Evolutionary conservation across 37 sponge, comb jelly and placozoan species (phyloP).

Genomic region (Bolinopsis microptera): DNA sequence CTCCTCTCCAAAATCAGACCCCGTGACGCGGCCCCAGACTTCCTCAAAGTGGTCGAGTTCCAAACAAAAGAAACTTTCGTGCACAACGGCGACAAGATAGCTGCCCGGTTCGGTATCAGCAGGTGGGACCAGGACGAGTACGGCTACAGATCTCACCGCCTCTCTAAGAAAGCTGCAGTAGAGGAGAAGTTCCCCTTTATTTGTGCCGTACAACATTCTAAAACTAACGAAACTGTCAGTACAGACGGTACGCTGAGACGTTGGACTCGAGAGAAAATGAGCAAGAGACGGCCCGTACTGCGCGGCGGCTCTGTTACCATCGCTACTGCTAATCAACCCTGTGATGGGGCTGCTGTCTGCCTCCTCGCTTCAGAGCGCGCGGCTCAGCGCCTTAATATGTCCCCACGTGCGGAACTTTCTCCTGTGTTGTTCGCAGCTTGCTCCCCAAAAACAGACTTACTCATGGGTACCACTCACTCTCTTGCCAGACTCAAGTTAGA

Average conservation of each 20-base stretch:
- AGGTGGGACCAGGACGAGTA: conserved; percentile 40
- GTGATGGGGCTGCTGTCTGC: conserved; percentile 54
- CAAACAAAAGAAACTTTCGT: conserved; percentile 31
- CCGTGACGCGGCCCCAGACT: not conserved
- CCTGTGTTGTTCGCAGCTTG: not conserved
- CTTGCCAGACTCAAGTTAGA: not conserved
- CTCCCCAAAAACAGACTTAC: conserved; percentile 29
- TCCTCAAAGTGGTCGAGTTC: conserved; percentile 41
- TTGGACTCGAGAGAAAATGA: not conserved
- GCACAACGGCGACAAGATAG: conserved; percentile 26
- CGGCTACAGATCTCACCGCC: conserved; percentile 34
- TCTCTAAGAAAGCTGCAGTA: not conserved
- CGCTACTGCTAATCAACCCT: conserved; percentile 59
- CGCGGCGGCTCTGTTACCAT: conserved; percentile 24
- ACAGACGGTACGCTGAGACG: not conserved
- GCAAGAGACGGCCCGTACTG: not conserved
- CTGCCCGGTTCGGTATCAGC: not conserved
- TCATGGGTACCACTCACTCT: conserved; percentile 35
- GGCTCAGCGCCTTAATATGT: not conserved
- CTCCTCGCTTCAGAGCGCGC: conserved; percentile 32
- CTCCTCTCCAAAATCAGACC: not conserved
- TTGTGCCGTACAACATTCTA: not conserved
- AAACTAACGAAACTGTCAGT: not conserved
- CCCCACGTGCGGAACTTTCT: not conserved
- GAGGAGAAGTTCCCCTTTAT: conserved; percentile 32